Evolutionary conservation across 2,113 vertebrate genomes (phyloP), one percentile per base, ranked within the genome.

Genomic region (Daboia siamensis): DNA sequence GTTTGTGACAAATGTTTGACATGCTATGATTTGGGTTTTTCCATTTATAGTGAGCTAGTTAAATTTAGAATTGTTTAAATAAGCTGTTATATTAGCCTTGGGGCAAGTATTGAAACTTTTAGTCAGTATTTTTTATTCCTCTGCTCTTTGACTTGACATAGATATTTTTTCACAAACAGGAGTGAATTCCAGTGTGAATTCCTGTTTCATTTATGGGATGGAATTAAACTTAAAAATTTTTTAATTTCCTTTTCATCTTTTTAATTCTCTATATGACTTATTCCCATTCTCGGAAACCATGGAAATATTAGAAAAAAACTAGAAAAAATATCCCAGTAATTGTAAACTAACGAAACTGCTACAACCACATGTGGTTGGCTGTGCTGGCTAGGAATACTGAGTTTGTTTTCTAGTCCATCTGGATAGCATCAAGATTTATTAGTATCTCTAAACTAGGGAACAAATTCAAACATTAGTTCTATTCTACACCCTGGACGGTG

Each of bases 21-120:
- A 57, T 94, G 87, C 92, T 48, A 84, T 87, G 92, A 87, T 88
- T 95, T 95, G 85, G 11, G 69, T 80, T 94, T 96, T 95, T 94
- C 86, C 55, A 96, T 88, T 94, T 93, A 94, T 92, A 93, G 92
- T 88, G 89, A 94, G 89, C 93, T 95, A 94, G 94, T 95, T 97
- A 89, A 95, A 96, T 95, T 94, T 94, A 95, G 93, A 94, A 90
- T 93, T 91, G 90, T 95, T 97, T 94, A 94, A 96, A 94, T 93
- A 92, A 87, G 33, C 89, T 96, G 95, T 91, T 95, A 89, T 90
- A 86, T 85, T 94, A 96, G 69, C 90, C 91, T 90, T 6, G 12
- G 91, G 91, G 92, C 94, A 94, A 93, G 93, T 85, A 54, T 91
- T 86, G 95, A 86, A 93, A 94, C 94, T 96, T 95, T 92, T 59